Base-by-base conservation (phyloP, 2,888 invertebrate species). In the Tipula vernalis region DNA sequence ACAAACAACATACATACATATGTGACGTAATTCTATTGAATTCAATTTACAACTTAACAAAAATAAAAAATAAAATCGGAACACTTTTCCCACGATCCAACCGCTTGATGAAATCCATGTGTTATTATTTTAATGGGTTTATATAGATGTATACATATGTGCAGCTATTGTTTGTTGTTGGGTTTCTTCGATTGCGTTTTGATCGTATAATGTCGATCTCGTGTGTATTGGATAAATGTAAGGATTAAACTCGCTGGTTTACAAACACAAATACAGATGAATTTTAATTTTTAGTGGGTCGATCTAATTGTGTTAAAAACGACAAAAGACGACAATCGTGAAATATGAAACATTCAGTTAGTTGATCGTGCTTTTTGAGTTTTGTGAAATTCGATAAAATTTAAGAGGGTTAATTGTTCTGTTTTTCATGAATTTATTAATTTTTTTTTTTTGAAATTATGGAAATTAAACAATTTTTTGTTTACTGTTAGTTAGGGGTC, bases 61-160 rank as follows among this genome's bases (percentile, higher is more conserved):
- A 84, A 28, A 71, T 15, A 1, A 36, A 39, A 39, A 84, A 15
- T 39, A 84, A 84, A 84, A 84, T 84, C 84, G 84, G 84, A 39
- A 84, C 84, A 84, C 84, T 84, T 84, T 84, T 84, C 84, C 84
- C 84, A 84, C 84, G 84, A 84, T 84, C 41, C 71, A 71, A 71
- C 28, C 71, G 71, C 71, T 71, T 28, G 39, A 39, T 15, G 84
- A 84, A 84, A 84, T 84, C 84, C 84, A 84, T 84, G 84, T 84
- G 84, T 84, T 84, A 84, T 84, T 36, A 39, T 36, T 84, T 84
- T 84, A 39, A 84, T 39, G 71, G 84, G 36, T 28, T 28, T 28
- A 28, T 28, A 28, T 28, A 28, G 28, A 28, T 2, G 28, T 28
- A 28, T 8, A 51, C n/a, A 51, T 51, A 39, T 84, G 84, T 41